Conservation (phyloP, 2,888 invertebrate species). For the Oxyteleia sp. region DNA sequence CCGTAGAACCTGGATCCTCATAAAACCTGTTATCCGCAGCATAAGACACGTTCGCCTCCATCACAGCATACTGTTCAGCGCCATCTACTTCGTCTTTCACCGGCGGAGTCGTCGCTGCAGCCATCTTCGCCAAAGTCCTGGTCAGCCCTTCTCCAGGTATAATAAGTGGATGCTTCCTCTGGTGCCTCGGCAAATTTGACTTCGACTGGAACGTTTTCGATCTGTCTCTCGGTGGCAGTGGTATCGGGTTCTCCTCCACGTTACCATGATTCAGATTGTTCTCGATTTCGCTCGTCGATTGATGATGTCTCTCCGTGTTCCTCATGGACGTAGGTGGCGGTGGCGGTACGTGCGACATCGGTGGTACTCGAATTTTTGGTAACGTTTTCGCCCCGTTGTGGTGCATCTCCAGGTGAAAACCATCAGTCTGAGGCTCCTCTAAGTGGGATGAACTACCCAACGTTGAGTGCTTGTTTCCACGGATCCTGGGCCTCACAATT, state of each 20-base stretch:
- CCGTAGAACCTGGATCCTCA: conserved; percentile 76
- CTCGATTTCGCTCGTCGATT: conserved; percentile 81
- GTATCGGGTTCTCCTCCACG: conserved; percentile 90
- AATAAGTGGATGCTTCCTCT: conserved; percentile 94
- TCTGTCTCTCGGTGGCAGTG: conserved; percentile 93
- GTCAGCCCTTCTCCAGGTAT: conserved; percentile 91
- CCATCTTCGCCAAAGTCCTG: conserved; percentile 90
- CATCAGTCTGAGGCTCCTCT: conserved; percentile 74
- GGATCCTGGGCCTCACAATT: conserved; percentile 88
- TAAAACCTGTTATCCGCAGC: conserved; percentile 51
- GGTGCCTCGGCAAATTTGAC: conserved; percentile 91
- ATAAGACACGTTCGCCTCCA: conserved; percentile 36
- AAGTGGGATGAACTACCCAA: conserved; percentile 77
- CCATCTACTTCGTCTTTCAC: conserved; percentile 86
- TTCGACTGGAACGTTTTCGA: conserved; percentile 90
- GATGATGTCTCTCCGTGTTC: conserved; percentile 78
- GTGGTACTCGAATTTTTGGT: conserved; percentile 83
- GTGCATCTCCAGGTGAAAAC: conserved; percentile 79
- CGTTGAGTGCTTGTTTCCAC: conserved; percentile 88
- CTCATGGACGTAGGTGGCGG: conserved; percentile 74
- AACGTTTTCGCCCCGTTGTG: conserved; percentile 84
- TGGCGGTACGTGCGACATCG: conserved; percentile 80
- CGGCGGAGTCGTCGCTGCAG: conserved; percentile 87
- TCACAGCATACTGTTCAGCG: conserved; percentile 60
- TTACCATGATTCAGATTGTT: conserved; percentile 83